Conservation (phyloP, 2,797 vertebrate genomes). For the Limosa lapponica region DNA sequence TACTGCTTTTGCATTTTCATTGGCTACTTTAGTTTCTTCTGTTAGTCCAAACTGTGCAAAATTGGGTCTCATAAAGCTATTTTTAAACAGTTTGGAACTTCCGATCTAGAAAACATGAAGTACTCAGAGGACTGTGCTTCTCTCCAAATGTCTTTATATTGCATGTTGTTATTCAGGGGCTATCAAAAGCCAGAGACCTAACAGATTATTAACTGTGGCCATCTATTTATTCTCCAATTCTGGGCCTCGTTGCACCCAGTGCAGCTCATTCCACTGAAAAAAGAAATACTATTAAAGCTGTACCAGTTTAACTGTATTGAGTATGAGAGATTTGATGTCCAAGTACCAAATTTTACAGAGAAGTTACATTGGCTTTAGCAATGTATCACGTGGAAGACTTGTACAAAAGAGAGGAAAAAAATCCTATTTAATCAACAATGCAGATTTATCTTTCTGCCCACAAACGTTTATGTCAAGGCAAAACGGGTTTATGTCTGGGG, state of each 20-base stretch:
- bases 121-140: neutral
- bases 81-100: neutral
- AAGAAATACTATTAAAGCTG: accelerated
- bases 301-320: neutral
- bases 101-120: neutral
- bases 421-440: neutral
- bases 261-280: neutral
- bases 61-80: slow-evolving; percentile 3
- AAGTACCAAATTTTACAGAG: neutral
- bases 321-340: neutral
- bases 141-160: neutral
- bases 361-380: slow-evolving; percentile 55
- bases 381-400: slow-evolving; percentile 13
- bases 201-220: neutral
- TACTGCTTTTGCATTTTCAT: slow-evolving; percentile 36
- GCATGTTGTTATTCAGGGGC: neutral
- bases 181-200: neutral
- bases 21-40: slow-evolving; percentile 38
- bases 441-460: neutral
- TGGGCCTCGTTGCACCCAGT: neutral
- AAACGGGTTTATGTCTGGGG: neutral
- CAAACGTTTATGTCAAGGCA: neutral
- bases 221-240: neutral
- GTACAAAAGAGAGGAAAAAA: neutral
- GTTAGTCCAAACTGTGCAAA: slow-evolving; percentile 27